Base-by-base conservation (phyloP, 2,113 vertebrate species). In the Lota lota region DNA sequence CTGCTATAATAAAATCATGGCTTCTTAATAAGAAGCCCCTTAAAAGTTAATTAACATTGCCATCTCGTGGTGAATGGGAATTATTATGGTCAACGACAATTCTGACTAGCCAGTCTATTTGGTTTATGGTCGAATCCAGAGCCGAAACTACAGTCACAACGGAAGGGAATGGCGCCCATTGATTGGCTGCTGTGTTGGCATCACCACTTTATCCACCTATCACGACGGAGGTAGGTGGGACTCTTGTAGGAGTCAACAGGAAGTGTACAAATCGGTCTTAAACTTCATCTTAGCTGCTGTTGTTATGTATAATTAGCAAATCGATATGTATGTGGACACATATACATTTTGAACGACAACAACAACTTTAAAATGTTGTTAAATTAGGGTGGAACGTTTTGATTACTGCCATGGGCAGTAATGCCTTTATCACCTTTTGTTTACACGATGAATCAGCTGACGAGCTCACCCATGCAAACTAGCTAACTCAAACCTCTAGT, bases 51-150 rank as follows among this genome's bases (percentile, higher is more conserved):
- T 12, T 33, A 63, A 81, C 76, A 85, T 69, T 80, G 87, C 86
- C 88, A 89, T 84, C 90, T 90, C 66, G 68, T 85, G 89, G 85
- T 10, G 0, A 77, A 62, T n/a, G 40, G 12, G 59, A 10, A 69
- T 47, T 14, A 47, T 47, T 47, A 33, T 53, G 59, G 18, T 61
- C 21, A 61, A 5, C 0, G 15, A 51, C 1, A 64, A 16, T 75
- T 12, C 14, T 28, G 56, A 2, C 20, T 64, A 74, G 75, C 64
- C 40, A 47, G 40, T 47, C 40, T 33, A 33, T 33, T 33, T 33
- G 28, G 28, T 33, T 6, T 33, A 33, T 33, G 28, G 28, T 33
- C 28, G 28, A 33, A 33, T 33, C 28, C 28, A 33, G 28, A 73
- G n/a, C 57, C 4, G 21, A 63, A 78, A 70, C 71, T 12, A 16